These are phyloP conservation scores for Gambelia wislizenii DNA, from an alignment of 2,797 vertebrate genomes.

Conservation along the genomic window DNA sequence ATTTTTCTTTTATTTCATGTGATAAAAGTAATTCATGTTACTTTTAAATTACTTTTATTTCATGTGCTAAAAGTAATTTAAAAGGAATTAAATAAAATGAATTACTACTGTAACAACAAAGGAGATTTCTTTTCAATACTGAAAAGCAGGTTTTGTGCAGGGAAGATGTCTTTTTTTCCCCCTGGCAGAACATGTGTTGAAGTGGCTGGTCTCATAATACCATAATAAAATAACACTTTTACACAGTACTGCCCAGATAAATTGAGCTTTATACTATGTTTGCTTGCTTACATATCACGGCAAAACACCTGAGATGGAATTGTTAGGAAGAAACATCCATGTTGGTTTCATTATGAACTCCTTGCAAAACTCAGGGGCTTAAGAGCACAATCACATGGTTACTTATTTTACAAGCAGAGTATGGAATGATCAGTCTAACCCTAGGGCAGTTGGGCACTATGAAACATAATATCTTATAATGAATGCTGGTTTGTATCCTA, in stretches of 20 bases:
- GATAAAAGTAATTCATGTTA: neutral
- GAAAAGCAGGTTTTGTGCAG: neutral
- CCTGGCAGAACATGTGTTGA: neutral
- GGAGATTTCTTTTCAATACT: too few species aligned
- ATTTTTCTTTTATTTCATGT: neutral
- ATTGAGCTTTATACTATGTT: neutral
- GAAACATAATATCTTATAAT: slow-evolving; percentile 9
- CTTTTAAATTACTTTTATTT: neutral
- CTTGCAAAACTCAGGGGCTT: neutral
- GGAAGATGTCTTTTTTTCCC: neutral
- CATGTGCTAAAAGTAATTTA: neutral
- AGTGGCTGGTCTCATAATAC: neutral
- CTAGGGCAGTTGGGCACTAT: slow-evolving; percentile 23
- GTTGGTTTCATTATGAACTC: neutral
- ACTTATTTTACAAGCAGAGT: slow-evolving; percentile 9
- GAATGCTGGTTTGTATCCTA: neutral
- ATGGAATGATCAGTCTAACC: slow-evolving; percentile 18
- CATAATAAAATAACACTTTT: neutral
- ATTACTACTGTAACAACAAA: neutral
- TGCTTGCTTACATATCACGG: neutral
- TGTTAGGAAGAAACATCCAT: neutral
- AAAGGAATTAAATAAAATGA: neutral
- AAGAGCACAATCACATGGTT: neutral
- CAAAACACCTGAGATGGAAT: neutral
- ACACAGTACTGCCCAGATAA: neutral